phyloP scores from a whole-genome alignment of 2,797 vertebrate genomes.

The Sternarchorhynchus goeldii region DNA sequence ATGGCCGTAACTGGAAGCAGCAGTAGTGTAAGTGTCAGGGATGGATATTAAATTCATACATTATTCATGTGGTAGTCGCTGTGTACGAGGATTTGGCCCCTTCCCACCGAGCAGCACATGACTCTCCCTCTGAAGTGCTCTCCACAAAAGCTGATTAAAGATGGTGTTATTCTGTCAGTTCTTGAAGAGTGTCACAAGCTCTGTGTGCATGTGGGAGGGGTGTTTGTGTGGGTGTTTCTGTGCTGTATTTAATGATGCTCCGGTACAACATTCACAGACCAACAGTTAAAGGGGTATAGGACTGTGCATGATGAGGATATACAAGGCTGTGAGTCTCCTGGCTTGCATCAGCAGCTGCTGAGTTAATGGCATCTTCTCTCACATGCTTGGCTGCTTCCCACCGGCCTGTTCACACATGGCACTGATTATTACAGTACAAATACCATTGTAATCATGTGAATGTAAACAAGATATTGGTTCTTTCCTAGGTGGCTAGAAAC shows the following conservation, averaged over 20 bases:
- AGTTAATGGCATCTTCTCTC: conserved; percentile 17
- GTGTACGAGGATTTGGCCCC: conserved; percentile 56
- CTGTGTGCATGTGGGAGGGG: not conserved
- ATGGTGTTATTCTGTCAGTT: conserved; percentile 34
- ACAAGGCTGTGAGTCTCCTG: conserved; percentile 20
- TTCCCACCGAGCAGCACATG: conserved; percentile 43
- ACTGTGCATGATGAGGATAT: conserved; percentile 32
- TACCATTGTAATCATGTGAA: conserved; percentile 17
- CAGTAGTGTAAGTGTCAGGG: conserved; percentile 50
- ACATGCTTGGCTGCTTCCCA: conserved; percentile 14
- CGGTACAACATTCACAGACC: not conserved
- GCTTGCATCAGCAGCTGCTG: conserved; percentile 27
- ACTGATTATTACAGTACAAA: conserved; percentile 39
- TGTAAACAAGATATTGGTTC: conserved; percentile 1
- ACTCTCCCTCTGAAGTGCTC: conserved; percentile 52
- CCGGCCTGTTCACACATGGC: conserved; percentile 20
- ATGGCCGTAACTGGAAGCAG: conserved; percentile 49
- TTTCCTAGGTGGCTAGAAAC: conserved; percentile 18
- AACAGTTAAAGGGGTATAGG: conserved; percentile 15
- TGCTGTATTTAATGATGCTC: conserved; percentile 22
- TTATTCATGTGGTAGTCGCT: conserved; percentile 62
- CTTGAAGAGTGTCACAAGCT: conserved; percentile 22
- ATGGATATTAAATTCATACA: conserved; percentile 62
- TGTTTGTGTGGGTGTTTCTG: conserved; percentile 9
- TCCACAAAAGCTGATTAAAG: conserved; percentile 59